These are phyloP conservation scores for Micrasema minimum DNA, from an alignment of 1,140 invertebrate species.

Conservation along the genomic window DNA sequence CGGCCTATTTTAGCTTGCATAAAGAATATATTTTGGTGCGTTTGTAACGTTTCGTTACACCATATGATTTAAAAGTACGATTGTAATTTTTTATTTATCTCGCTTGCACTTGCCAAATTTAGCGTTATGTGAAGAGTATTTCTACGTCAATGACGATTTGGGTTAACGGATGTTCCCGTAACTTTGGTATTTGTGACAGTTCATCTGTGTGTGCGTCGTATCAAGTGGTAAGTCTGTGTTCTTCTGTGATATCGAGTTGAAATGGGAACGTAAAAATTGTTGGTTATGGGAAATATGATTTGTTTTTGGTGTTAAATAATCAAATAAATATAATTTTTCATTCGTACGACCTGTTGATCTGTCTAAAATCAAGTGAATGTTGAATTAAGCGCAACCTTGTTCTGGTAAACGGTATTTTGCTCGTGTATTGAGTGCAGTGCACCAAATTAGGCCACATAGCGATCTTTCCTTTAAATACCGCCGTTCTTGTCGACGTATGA, in stretches of 20 bases:
- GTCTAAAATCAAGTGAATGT: conserved; percentile 32
- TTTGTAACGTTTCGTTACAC: conserved; percentile 21
- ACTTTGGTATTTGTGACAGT: conserved; percentile 45
- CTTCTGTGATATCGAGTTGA: conserved; percentile 45
- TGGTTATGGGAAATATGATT: conserved; percentile 47
- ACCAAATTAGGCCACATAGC: conserved; percentile 69
- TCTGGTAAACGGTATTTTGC: conserved; percentile 41
- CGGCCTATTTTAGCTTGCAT: background rate
- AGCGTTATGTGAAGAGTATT: conserved; percentile 11
- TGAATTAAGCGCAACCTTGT: conserved; percentile 26
- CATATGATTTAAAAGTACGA: conserved; percentile 39
- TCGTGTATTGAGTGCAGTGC: conserved; percentile 67
- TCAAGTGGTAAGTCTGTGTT: conserved; percentile 33
- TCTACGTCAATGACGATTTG: background rate
- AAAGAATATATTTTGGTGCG: background rate
- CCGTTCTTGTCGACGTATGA: conserved; percentile 69
- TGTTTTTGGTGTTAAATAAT: conserved; percentile 48
- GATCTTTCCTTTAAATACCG: conserved; percentile 69
- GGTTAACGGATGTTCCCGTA: conserved; percentile 45
- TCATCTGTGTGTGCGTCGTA: conserved; percentile 41
- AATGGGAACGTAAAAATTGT: conserved; percentile 46
- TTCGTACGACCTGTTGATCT: conserved; percentile 19
- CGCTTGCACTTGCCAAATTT: conserved; percentile 8
- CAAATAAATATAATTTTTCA: conserved; percentile 23
- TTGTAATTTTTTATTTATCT: conserved; percentile 25